These are phyloP conservation scores for Bactericera cockerelli DNA, from an alignment of 1,140 invertebrate genomes.

Conservation along the genomic window DNA sequence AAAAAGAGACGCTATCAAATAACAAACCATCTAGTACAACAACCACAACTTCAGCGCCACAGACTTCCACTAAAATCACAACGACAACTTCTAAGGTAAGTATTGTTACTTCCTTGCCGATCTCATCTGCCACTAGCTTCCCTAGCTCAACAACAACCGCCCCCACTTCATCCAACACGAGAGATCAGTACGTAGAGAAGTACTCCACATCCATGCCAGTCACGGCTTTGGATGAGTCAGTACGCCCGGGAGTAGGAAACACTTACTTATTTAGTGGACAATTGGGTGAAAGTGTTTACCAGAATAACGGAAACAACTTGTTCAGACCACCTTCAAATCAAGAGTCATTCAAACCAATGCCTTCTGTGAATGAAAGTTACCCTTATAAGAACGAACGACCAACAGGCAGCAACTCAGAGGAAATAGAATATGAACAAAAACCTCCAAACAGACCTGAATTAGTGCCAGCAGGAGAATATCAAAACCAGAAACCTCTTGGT, in stretches of 20 bases:
- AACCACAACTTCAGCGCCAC: not conserved
- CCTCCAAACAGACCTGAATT: not conserved
- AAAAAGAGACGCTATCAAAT: not conserved
- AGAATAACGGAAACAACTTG: not conserved
- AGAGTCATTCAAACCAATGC: conserved; percentile 1
- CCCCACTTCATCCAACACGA: too few relatives aligned
- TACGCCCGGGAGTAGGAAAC: not conserved
- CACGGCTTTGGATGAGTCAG: not conserved
- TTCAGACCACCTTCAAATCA: conserved; percentile 2
- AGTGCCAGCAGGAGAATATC: not conserved
- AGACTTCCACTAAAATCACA: conserved; percentile 21
- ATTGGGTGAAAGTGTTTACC: not conserved
- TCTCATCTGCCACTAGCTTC: not conserved
- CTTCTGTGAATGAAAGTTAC: not conserved
- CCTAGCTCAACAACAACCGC: too few relatives aligned
- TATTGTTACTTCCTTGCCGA: conserved; percentile 9
- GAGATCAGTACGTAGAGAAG: not conserved
- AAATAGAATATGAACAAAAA: not conserved
- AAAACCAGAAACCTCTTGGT: not conserved
- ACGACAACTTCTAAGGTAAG: conserved; percentile 11
- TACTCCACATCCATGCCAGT: conserved; percentile 5
- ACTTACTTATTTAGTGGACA: not conserved
- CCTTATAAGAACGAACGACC: not conserved
- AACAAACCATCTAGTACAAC: conserved; percentile 14
- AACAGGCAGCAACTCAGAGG: not conserved